Evolutionary conservation across 1,140 invertebrate species (phyloP).

Genomic region (Cherax destructor): DNA sequence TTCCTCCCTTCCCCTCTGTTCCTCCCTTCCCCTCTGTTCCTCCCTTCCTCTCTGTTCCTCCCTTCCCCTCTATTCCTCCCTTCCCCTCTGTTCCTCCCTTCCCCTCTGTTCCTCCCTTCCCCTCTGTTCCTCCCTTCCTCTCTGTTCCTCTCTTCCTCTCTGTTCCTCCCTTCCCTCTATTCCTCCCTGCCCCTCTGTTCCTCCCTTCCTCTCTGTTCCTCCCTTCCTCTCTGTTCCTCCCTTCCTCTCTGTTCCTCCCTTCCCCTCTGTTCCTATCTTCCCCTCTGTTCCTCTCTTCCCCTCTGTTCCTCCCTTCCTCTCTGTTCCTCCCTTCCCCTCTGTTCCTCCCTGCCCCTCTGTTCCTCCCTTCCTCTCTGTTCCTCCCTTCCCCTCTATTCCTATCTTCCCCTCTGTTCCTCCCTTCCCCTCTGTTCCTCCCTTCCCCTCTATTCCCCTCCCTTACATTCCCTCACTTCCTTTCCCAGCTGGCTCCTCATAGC

Average conservation of each 20-base stretch:
- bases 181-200: too few relatives aligned
- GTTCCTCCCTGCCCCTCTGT: neutral
- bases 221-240: neutral
- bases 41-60: too few relatives aligned
- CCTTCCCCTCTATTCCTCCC: neutral
- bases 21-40: neutral
- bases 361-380: neutral
- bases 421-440: neutral
- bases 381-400: neutral
- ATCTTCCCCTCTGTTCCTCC: neutral
- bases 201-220: too few relatives aligned
- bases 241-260: neutral
- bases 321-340: neutral
- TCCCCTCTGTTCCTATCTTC: too few relatives aligned
- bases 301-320: neutral
- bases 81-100: neutral
- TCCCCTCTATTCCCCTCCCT: neutral
- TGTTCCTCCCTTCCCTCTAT: neutral
- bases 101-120: too few relatives aligned
- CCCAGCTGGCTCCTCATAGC: neutral
- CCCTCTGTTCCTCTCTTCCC: neutral
- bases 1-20: neutral
- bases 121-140: neutral
- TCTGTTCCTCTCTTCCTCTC: neutral
- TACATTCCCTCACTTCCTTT: neutral